A percentile compares a stretch with the other conserved stretches of the same genome.
phyloP scores from a whole-genome alignment of 2,113 vertebrate species.

The Ibidorhyncha struthersii region DNA sequence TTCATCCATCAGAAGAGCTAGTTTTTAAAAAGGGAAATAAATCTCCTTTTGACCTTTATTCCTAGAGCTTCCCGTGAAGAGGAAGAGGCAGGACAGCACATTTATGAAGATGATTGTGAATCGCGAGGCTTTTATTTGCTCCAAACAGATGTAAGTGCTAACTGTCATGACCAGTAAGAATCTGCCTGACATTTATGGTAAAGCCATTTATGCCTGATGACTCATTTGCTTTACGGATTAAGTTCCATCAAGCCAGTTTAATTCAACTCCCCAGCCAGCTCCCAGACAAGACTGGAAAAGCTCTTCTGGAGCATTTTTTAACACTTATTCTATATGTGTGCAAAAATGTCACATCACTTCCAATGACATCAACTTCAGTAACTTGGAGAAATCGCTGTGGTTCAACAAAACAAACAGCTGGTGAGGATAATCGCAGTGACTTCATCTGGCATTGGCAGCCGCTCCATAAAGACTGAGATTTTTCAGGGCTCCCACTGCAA shows the following conservation, averaged over 20 bases:
- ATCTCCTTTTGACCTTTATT: neutral
- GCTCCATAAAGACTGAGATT: neutral
- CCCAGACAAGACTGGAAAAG: constrained; percentile 55
- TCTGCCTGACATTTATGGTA: constrained; percentile 46
- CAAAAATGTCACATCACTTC: constrained; percentile 33
- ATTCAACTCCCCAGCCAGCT: constrained; percentile 35
- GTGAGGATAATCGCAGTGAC: neutral
- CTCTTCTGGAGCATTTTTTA: constrained; percentile 47
- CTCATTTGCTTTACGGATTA: constrained; percentile 39
- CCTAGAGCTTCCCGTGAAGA: neutral
- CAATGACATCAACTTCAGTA: constrained; percentile 41
- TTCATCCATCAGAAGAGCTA: neutral
- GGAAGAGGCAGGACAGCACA: neutral
- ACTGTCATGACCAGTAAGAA: constrained; percentile 12
- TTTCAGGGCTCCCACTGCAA: neutral
- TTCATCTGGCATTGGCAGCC: constrained; percentile 33
- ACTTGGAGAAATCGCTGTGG: constrained; percentile 11
- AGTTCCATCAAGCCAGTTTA: constrained; percentile 18
- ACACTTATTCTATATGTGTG: constrained; percentile 46
- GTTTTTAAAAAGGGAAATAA: neutral
- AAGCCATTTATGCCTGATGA: constrained; percentile 39
- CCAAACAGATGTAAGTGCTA: neutral
- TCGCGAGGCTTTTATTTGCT: neutral
- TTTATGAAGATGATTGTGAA: neutral
- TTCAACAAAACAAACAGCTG: constrained; percentile 29